These are phyloP conservation scores for Geodia barretti DNA, from an alignment of 37 sponge, comb jelly and placozoan species.

Conservation along the genomic window DNA sequence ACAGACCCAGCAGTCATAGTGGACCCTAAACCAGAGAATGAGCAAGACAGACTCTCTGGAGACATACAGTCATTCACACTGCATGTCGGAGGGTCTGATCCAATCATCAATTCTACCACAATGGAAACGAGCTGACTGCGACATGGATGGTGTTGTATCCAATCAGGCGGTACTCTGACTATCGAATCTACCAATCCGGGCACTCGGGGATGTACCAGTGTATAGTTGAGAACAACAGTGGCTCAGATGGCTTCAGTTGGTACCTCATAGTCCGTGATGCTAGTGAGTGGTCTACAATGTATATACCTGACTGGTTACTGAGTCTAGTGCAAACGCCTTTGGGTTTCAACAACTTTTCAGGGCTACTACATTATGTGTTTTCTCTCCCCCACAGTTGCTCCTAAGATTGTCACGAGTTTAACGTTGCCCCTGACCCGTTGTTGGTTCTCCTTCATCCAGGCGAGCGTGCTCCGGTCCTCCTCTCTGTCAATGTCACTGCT, in stretches of 20 bases:
- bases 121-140: slow-evolving; percentile 3
- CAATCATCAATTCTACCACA: slow-evolving; percentile 44
- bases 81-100: slow-evolving; percentile 9
- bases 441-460: neutral
- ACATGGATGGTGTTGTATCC: neutral
- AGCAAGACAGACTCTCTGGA: neutral
- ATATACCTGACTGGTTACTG: neutral
- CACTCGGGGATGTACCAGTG: slow-evolving; percentile 74
- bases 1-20: slow-evolving; percentile 37
- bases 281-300: too few species aligned
- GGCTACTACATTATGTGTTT: too few species aligned
- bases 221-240: slow-evolving; percentile 25
- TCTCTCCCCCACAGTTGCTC: neutral
- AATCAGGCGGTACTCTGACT: neutral
- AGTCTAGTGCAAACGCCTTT: neutral
- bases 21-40: neutral
- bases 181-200: neutral
- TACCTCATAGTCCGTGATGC: slow-evolving; percentile 38
- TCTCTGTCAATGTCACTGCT: slow-evolving; percentile 15
- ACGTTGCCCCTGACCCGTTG: neutral
- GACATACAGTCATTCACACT: slow-evolving; percentile 21
- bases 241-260: slow-evolving; percentile 9
- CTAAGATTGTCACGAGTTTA: neutral
- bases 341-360: neutral
- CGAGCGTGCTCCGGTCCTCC: neutral